These are phyloP conservation scores for Drosophila saltans DNA, from an alignment of 1,140 invertebrate genomes.

Conservation along the genomic window DNA sequence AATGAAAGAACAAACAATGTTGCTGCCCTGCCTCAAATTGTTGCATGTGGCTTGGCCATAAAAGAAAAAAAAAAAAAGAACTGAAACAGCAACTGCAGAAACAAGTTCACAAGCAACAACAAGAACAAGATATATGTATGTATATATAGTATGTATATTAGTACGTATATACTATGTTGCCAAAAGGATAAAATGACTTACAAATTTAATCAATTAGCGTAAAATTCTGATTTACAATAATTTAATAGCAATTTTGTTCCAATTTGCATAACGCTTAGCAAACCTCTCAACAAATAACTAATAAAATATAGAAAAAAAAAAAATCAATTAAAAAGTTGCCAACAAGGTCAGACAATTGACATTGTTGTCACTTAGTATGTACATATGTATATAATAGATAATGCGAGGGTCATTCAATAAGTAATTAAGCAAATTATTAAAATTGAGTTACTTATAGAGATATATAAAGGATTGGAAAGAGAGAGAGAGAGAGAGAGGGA, in stretches of 20 bases:
- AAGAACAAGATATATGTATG: not conserved
- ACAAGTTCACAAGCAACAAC: not conserved
- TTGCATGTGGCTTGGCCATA: conserved; percentile 65
- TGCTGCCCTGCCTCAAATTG: conserved; percentile 43
- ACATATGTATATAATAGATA: too few relatives aligned
- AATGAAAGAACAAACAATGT: conserved; percentile 40
- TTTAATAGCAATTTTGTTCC: conserved; percentile 79
- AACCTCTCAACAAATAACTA: conserved; percentile 37
- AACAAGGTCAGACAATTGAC: conserved; percentile 12
- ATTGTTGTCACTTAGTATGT: too few relatives aligned
- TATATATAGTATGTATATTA: too few relatives aligned
- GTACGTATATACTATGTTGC: not conserved
- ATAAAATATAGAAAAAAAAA: conserved; percentile 28
- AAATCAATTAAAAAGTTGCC: conserved; percentile 77
- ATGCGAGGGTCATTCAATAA: too few relatives aligned
- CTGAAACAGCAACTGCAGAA: not conserved
- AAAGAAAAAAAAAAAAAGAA: conserved; percentile 30
- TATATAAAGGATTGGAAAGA: too few relatives aligned
- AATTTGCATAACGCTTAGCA: conserved; percentile 77
- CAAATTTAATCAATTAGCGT: conserved; percentile 24
- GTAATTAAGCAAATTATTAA: too few relatives aligned
- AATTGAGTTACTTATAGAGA: too few relatives aligned
- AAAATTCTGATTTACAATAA: conserved; percentile 46
- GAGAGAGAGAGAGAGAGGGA: too few relatives aligned
- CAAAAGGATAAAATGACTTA: conserved; percentile 32